Percentiles rank a stretch among this genome's conserved stretches.
These are phyloP conservation scores for Hirtodrosophila duncani DNA, from an alignment of 2,888 invertebrate species.

Conservation along the genomic window DNA sequence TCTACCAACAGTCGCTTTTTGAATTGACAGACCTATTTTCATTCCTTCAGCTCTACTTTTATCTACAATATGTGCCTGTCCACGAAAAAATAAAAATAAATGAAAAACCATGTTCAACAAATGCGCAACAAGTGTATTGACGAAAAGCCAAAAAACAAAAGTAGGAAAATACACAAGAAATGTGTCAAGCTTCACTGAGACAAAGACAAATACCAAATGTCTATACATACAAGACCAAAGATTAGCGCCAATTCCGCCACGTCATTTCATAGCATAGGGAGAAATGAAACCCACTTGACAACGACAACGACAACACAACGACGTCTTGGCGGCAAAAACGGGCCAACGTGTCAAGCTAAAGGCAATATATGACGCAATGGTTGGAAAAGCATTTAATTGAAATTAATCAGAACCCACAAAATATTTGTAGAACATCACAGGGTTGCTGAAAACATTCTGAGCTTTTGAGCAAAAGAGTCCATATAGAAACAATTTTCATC, in stretches of 20 bases:
- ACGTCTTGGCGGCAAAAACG: conserved; percentile 17
- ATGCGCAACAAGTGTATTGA: conserved; percentile 27
- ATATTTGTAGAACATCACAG: not conserved
- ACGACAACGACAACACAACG: not conserved
- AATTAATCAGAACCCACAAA: conserved; percentile 8
- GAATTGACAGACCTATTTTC: too few relatives aligned
- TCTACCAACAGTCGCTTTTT: too few relatives aligned
- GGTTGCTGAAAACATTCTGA: too few relatives aligned
- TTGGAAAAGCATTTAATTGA: conserved; percentile 27
- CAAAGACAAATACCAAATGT: conserved; percentile 43
- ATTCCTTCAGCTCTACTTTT: too few relatives aligned
- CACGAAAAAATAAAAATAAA: too few relatives aligned
- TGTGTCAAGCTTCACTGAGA: conserved; percentile 33
- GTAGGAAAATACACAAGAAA: conserved; percentile 30
- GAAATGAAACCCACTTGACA: not conserved
- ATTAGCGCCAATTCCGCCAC: conserved; percentile 50
- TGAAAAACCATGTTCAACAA: conserved; percentile 36
- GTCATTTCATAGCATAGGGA: conserved; percentile 29
- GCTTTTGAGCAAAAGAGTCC: too few relatives aligned
- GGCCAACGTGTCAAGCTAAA: conserved; percentile 35
- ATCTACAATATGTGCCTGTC: too few relatives aligned
- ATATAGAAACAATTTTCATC: too few relatives aligned
- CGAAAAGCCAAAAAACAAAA: not conserved
- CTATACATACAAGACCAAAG: conserved; percentile 41
- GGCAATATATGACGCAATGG: conserved; percentile 41